phyloP scores from a whole-genome alignment of 2,797 vertebrate species.

The Anableps anableps region DNA sequence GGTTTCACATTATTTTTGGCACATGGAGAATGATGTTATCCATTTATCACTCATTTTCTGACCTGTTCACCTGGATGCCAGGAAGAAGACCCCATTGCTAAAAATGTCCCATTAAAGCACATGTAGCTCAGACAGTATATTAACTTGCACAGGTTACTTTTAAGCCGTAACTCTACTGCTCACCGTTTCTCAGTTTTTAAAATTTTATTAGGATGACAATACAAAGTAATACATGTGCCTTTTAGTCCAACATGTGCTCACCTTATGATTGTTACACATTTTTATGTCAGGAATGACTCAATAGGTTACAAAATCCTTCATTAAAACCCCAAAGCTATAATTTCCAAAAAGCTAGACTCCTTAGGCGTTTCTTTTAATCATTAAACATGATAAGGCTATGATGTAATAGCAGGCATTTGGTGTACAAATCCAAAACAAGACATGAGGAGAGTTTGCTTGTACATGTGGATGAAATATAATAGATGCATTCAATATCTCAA shows the following conservation, averaged over 20 bases:
- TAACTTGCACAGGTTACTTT: conserved; percentile 2
- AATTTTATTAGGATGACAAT: not conserved
- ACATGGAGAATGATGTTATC: conserved; percentile 43
- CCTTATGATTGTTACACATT: not conserved
- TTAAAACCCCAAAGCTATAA: not conserved
- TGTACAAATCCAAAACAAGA: not conserved
- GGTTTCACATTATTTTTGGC: conserved; percentile 33
- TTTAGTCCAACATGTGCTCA: not conserved
- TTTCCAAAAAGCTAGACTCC: not conserved
- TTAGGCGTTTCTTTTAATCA: not conserved
- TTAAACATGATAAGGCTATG: not conserved
- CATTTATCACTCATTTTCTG: conserved; percentile 44
- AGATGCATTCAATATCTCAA: not conserved
- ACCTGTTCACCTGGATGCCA: conserved; percentile 47
- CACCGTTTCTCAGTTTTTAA: not conserved
- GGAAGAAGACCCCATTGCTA: conserved; percentile 49
- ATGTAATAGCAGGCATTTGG: not conserved
- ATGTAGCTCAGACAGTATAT: conserved; percentile 35
- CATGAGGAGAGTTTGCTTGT: too few relatives aligned
- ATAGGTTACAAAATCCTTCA: not conserved
- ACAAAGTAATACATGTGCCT: not conserved
- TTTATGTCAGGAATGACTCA: not conserved
- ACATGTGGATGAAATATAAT: not conserved
- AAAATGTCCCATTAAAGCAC: conserved; percentile 33
- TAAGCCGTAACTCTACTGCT: not conserved